These are phyloP conservation scores for Oenanthe melanoleuca DNA, from an alignment of 2,113 vertebrate species.

Conservation along the genomic window DNA sequence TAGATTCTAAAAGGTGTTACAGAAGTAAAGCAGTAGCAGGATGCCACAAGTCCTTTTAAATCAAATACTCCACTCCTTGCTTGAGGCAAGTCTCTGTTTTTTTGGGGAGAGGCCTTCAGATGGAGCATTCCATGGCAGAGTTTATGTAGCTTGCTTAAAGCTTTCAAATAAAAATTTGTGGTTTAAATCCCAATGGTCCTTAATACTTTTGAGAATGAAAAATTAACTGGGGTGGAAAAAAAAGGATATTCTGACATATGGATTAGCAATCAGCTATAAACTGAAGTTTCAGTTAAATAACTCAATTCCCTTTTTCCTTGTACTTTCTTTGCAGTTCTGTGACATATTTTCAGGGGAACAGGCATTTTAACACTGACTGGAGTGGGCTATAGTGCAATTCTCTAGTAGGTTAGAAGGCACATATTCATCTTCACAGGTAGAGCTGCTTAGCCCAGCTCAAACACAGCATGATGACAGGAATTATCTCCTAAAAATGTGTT, in stretches of 20 bases:
- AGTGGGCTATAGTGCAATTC: background rate
- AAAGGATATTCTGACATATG: background rate
- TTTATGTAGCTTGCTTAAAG: background rate
- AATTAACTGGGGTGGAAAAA: background rate
- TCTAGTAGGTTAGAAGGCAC: background rate
- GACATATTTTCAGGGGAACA: background rate
- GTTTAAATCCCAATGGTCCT: background rate
- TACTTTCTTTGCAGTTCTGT: background rate
- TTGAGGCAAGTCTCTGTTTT: background rate
- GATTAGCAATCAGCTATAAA: background rate
- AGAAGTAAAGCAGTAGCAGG: slow-evolving; percentile 15
- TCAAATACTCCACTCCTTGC: background rate
- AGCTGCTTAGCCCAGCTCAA: background rate
- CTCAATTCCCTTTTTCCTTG: background rate
- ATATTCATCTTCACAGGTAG: background rate
- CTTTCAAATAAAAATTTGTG: background rate
- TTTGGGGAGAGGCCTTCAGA: background rate
- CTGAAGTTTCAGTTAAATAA: background rate
- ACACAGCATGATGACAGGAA: background rate
- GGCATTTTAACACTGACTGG: background rate
- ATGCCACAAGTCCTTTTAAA: background rate
- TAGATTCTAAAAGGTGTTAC: background rate
- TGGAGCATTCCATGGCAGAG: background rate
- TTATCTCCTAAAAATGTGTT: background rate
- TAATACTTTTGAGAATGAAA: background rate